phyloP scores from a whole-genome alignment of 1,140 invertebrate genomes.

The Bilobella aurantiaca region DNA sequence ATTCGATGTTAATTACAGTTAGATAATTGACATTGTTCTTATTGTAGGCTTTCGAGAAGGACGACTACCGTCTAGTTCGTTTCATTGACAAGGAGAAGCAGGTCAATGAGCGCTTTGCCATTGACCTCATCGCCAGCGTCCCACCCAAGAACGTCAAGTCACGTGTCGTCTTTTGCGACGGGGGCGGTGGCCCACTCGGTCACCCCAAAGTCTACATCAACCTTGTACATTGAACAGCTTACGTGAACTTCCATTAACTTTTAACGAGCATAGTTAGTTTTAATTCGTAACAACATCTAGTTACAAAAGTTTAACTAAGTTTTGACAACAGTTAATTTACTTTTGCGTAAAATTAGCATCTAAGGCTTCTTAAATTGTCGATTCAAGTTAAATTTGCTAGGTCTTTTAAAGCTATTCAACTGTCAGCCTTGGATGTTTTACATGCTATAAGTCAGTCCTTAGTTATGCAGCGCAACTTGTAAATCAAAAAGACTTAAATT shows the following conservation, averaged over 20 bases:
- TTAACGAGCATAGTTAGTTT: no score
- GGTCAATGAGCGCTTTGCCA: constrained; percentile 81
- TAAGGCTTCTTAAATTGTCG: background rate
- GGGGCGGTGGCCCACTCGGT: constrained; percentile 81
- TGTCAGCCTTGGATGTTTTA: no score
- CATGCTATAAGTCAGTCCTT: no score
- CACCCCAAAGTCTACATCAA: constrained; percentile 98
- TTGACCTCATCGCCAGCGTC: constrained; percentile 75
- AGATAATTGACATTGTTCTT: constrained; percentile 12
- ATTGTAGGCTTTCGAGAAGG: constrained; percentile 57
- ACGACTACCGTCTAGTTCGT: constrained; percentile 75
- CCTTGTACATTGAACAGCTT: no score
- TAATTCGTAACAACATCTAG: no score
- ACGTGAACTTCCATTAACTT: no score
- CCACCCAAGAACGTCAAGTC: constrained; percentile 64
- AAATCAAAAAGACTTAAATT: no score
- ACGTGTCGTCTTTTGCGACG: constrained; percentile 80
- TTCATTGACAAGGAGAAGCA: constrained; percentile 73
- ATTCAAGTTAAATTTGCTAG: background rate
- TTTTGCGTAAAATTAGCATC: constrained; percentile 1
- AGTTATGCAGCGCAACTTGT: no score
- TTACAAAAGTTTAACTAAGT: no score
- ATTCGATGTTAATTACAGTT: no score
- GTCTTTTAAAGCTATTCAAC: background rate
- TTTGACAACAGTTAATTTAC: constrained; percentile 39